Conservation (phyloP, 1,140 invertebrate species). For the Cylas formicarius region DNA sequence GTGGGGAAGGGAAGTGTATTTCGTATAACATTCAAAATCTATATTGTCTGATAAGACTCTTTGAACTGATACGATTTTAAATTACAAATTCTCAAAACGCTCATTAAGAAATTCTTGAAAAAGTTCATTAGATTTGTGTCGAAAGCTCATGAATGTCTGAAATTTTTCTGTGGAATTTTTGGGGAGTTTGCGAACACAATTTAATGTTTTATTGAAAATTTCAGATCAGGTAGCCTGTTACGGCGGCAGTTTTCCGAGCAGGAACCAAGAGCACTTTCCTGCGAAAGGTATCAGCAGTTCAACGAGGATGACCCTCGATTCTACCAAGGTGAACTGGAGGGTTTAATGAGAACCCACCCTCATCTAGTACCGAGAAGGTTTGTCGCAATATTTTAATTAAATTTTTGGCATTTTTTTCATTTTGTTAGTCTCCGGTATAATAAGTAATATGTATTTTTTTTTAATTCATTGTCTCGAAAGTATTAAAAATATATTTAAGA, state of each 20-base stretch:
- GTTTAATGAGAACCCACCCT: constrained; percentile 65
- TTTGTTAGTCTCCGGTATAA: not conserved
- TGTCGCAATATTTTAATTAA: constrained; percentile 11
- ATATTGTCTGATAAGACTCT: too few species aligned
- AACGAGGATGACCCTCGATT: constrained; percentile 57
- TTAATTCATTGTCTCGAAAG: too few species aligned
- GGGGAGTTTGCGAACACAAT: not conserved
- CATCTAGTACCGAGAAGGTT: constrained; percentile 48
- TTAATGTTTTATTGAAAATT: not conserved
- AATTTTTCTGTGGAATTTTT: too few species aligned
- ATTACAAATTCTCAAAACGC: too few species aligned
- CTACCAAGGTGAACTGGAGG: constrained; percentile 66
- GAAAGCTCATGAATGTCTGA: not conserved
- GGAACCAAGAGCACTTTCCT: constrained; percentile 51
- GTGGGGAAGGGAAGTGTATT: too few species aligned
- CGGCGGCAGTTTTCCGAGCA: constrained; percentile 86
- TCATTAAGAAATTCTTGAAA: too few species aligned
- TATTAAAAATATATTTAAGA: too few species aligned
- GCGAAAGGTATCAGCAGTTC: constrained; percentile 39
- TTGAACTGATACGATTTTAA: too few species aligned
- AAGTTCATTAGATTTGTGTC: too few species aligned
- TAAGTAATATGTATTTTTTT: constrained; percentile 3
- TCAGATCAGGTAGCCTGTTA: constrained; percentile 60
- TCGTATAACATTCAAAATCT: too few species aligned
- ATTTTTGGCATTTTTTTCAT: not conserved